Evolutionary conservation across 2,113 vertebrate genomes (phyloP), one percentile per base, ranked within the genome.

Genomic region (Peromyscus maniculatus): DNA sequence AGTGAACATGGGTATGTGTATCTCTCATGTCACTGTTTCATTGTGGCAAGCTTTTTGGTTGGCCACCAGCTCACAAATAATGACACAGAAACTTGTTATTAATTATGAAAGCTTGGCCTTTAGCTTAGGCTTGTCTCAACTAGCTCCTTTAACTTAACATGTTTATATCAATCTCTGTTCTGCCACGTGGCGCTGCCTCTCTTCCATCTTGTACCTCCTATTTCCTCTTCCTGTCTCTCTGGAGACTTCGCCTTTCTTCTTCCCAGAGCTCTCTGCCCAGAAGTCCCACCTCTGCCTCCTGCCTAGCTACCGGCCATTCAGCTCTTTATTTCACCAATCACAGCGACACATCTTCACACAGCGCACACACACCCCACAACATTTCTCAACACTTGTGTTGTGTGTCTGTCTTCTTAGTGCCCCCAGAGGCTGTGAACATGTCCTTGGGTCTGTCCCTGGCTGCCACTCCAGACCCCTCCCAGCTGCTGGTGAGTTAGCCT

Each of bases 361-460:
- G 71, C n/a, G 17, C 21, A 9, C 36, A 72, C n/a, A 72, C 4
- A 21, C 19, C 33, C 33, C 33, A 17, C 69, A 19, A 36, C 69
- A 71, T 71, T 39, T 39, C 67, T 86, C 33, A 72, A 7, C 3
- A 28, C 6, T 59, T 52, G 89, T 31, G 17, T 72, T 3, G 1
- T 72, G 2, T 69, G 3, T 94, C 57, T 96, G 43, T 78, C 62
- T 57, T 55, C n/a, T 36, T 83, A 98, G 98, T 90, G 0, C 98
- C 98, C 17, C 49, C 3, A 0, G 96, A 98, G 75, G 98, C 97
- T 12, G 91, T 98, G 93, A 98, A 98, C 22, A 97, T 98, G 96
- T 98, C 98, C 79, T 57, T 98, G 66, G 97, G 98, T 69, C 57
- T 98, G 84, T 97, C 97, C 57, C 26, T 98, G 82, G 95, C 96